Conservation (phyloP, 2,113 vertebrate species). For the Rhipidura dahli region DNA sequence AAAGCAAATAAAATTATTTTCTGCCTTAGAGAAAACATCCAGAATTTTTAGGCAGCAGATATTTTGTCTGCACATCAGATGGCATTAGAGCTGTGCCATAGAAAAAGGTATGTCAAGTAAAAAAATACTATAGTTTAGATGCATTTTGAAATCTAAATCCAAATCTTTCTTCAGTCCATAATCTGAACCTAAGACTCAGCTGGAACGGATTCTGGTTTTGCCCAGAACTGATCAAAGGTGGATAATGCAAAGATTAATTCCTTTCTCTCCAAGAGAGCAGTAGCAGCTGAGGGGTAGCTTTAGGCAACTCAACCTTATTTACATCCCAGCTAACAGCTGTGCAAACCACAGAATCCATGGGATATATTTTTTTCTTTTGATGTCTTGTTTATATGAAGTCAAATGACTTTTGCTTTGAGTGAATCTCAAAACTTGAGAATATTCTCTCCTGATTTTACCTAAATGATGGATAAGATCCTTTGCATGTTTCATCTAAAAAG, state of each 20-base stretch:
- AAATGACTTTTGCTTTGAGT: neutral
- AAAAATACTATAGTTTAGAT: neutral
- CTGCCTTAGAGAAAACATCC: neutral
- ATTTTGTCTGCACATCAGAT: neutral
- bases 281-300: neutral
- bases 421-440: neutral
- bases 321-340: neutral
- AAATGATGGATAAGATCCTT: neutral
- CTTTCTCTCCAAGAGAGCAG: neutral
- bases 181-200: neutral
- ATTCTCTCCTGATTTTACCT: neutral
- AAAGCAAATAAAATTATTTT: neutral
- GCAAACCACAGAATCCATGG: neutral
- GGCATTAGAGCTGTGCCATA: neutral
- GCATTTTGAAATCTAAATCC: neutral
- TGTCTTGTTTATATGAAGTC: neutral
- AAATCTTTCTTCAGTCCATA: neutral
- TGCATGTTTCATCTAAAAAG: neutral
- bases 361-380: neutral
- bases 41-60: neutral
- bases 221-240: neutral
- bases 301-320: neutral
- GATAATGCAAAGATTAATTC: neutral
- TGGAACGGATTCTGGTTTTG: neutral
- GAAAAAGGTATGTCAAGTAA: neutral